A percentile compares a stretch with the other conserved stretches of the same genome.
phyloP scores from a whole-genome alignment of 2,113 vertebrate species.

The Meles meles region DNA sequence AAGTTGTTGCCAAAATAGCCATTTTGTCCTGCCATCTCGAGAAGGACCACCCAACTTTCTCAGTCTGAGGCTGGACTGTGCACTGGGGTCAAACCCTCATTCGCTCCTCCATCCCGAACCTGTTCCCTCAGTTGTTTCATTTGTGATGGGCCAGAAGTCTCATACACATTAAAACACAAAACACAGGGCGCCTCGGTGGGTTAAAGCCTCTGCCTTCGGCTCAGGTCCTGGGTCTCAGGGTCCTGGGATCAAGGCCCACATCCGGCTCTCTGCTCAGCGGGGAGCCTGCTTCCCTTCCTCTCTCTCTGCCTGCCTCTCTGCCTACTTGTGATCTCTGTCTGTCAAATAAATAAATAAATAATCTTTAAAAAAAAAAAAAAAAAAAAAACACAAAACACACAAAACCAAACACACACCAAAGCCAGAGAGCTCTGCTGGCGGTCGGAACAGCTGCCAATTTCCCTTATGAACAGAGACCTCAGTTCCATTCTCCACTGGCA shows the following conservation, averaged over 20 bases:
- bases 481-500: conserved; percentile 27
- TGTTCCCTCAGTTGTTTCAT: background rate
- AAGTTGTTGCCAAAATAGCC: background rate
- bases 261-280: too few relatives aligned
- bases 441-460: conserved; percentile 36
- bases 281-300: too few relatives aligned
- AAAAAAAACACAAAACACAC: conserved; percentile 56
- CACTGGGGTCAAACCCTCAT: background rate
- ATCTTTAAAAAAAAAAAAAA: too few relatives aligned
- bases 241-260: too few relatives aligned
- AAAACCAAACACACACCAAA: conserved; percentile 2
- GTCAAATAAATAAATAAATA: too few relatives aligned
- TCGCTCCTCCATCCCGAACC: background rate
- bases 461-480: conserved; percentile 50
- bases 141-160: conserved; percentile 24
- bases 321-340: too few relatives aligned
- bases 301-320: too few relatives aligned
- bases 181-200: too few relatives aligned
- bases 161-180: conserved; percentile 53
- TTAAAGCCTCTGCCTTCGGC: too few relatives aligned
- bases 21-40: background rate
- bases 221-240: too few relatives aligned
- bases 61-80: background rate
- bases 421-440: background rate
- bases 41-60: background rate